Conservation (phyloP, 2,113 vertebrate species). For the Bagarius yarrelli region DNA sequence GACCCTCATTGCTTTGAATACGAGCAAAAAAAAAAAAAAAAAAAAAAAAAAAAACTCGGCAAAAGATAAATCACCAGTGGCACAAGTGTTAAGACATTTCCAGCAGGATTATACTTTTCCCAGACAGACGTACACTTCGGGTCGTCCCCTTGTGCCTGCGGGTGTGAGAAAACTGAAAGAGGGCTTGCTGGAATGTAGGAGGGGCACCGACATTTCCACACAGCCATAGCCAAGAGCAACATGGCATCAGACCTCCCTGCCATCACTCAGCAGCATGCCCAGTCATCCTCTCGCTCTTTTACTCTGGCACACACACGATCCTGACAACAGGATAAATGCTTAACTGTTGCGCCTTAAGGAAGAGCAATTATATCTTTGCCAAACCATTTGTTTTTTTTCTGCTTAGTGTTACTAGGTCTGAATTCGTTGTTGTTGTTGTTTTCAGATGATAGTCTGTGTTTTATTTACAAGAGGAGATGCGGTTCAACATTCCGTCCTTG, state of each 20-base stretch:
- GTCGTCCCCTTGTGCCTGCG: constrained; percentile 1
- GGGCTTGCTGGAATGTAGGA: constrained; percentile 1
- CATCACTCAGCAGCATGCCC: constrained; percentile 44
- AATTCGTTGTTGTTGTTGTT: not conserved
- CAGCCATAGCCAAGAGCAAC: constrained; percentile 65
- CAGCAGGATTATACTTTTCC: constrained; percentile 3
- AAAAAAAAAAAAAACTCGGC: constrained; percentile 6
- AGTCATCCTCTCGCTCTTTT: not conserved
- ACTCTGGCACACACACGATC: not conserved
- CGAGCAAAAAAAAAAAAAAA: not conserved
- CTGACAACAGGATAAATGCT: not conserved
- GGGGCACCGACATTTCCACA: constrained; percentile 28
- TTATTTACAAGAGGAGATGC: not conserved
- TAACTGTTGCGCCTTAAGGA: not conserved
- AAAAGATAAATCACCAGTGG: constrained; percentile 18
- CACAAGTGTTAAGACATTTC: not conserved
- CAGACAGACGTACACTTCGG: not conserved
- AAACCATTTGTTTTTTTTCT: not conserved
- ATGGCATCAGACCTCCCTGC: constrained; percentile 49
- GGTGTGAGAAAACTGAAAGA: constrained; percentile 30
- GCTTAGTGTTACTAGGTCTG: not conserved
- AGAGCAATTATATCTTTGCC: not conserved
- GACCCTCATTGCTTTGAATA: not conserved
- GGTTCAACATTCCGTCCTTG: not conserved
- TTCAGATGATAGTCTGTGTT: not conserved